phyloP scores from a whole-genome alignment of 1,140 invertebrate genomes.

The Centruroides sculpturatus region DNA sequence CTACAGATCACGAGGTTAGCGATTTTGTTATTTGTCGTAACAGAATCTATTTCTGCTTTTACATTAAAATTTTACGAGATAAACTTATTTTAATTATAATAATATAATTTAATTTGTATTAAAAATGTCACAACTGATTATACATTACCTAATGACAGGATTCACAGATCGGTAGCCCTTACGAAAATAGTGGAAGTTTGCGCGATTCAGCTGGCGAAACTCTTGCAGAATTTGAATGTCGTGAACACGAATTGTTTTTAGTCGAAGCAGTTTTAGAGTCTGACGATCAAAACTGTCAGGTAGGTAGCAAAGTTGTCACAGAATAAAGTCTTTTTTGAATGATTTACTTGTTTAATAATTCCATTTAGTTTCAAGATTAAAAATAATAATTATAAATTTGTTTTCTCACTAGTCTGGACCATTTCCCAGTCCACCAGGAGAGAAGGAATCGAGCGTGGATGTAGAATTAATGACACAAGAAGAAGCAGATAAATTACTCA shows the following conservation, averaged over 20 bases:
- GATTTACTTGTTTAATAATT: too few species aligned
- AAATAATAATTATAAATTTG: too few species aligned
- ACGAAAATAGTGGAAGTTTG: constrained; percentile 5
- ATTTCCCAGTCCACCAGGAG: constrained; percentile 13
- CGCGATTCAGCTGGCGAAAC: constrained; percentile 14
- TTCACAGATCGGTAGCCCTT: constrained; percentile 1
- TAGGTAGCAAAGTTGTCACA: not conserved
- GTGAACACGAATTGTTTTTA: constrained; percentile 16
- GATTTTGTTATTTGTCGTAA: not conserved
- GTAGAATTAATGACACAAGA: constrained; percentile 25
- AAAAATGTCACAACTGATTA: too few species aligned
- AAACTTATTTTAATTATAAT: too few species aligned
- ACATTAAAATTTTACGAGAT: not conserved
- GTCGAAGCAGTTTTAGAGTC: constrained; percentile 12
- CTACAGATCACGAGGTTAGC: too few species aligned
- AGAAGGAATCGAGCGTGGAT: constrained; percentile 12
- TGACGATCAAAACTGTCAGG: constrained; percentile 3
- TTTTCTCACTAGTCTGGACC: not conserved
- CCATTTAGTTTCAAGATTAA: too few species aligned
- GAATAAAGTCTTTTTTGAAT: too few species aligned
- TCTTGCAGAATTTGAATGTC: constrained; percentile 13
- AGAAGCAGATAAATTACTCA: constrained; percentile 23
- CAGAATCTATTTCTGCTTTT: not conserved
- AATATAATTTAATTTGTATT: too few species aligned
- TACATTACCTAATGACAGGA: not conserved